Percentiles rank a stretch among this genome's conserved stretches.
phyloP scores from a whole-genome alignment of 2,888 invertebrate species.

The Phragmatobia fuliginosa region DNA sequence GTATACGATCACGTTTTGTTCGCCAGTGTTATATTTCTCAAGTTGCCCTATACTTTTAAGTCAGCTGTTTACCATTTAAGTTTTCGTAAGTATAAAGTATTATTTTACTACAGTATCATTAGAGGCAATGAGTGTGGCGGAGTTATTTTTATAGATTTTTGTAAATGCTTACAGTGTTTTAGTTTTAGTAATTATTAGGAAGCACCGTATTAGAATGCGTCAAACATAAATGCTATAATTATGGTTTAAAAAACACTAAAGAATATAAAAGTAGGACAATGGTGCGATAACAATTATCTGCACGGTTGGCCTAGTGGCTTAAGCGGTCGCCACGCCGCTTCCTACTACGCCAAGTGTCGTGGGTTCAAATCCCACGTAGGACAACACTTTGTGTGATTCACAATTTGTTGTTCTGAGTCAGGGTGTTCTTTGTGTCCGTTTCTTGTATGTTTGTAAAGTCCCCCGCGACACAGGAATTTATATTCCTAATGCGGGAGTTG shows the following conservation, averaged over 20 bases:
- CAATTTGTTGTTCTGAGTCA: too few relatives aligned
- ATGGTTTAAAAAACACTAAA: background rate
- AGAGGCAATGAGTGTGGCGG: background rate
- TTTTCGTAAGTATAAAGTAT: conserved; percentile 27
- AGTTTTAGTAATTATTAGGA: background rate
- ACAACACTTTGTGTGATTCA: too few relatives aligned
- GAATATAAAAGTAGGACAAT: background rate
- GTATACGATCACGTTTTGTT: conserved; percentile 13
- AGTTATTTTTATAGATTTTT: background rate
- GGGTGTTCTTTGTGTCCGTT: too few relatives aligned
- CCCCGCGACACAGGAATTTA: too few relatives aligned
- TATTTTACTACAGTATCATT: conserved; percentile 5
- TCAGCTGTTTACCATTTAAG: conserved; percentile 49
- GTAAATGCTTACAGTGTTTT: background rate
- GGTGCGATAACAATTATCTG: background rate
- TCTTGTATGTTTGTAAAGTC: too few relatives aligned
- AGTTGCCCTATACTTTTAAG: conserved; percentile 26
- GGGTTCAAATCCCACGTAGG: too few relatives aligned
- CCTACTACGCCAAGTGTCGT: too few relatives aligned
- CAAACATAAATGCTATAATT: background rate
- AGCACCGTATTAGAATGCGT: background rate
- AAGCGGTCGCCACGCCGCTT: too few relatives aligned
- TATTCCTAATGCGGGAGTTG: too few relatives aligned
- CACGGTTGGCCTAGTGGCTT: too few relatives aligned
- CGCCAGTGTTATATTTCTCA: conserved; percentile 13